Evolutionary conservation across 2,113 vertebrate genomes (phyloP).

Genomic region (Cyanoramphus novaezelandiae): DNA sequence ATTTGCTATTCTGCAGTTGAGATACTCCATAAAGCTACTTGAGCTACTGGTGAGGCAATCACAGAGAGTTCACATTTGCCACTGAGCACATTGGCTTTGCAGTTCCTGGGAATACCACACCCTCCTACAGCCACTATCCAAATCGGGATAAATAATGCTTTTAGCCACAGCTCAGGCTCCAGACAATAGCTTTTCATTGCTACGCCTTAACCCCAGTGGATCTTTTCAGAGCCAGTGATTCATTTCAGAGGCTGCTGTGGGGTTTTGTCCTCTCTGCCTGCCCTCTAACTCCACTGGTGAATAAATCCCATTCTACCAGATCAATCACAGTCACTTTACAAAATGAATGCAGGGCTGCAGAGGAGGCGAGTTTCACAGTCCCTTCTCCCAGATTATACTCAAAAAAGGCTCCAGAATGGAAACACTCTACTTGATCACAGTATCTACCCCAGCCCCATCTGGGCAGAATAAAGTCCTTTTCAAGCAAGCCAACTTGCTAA

Average conservation of each 20-base stretch:
- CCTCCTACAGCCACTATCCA: conserved; percentile 30
- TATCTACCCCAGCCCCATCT: neutral
- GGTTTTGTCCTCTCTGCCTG: conserved; percentile 39
- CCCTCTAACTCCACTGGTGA: conserved; percentile 39
- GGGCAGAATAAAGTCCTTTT: neutral
- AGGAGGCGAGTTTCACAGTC: neutral
- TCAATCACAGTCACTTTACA: conserved; percentile 19
- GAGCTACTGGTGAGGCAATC: conserved; percentile 27
- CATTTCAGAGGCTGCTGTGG: conserved; percentile 49
- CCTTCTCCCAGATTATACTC: neutral
- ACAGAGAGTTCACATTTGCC: neutral
- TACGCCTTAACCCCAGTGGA: conserved; percentile 7
- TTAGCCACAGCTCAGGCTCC: conserved; percentile 41
- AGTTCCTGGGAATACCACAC: conserved; percentile 54
- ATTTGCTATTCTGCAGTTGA: neutral
- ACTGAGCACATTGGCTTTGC: neutral
- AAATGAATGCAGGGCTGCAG: neutral
- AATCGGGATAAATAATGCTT: conserved; percentile 38
- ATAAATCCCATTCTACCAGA: conserved; percentile 48
- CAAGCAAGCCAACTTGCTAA: conserved; percentile 22
- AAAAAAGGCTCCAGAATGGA: neutral
- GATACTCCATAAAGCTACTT: neutral
- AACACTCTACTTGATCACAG: neutral
- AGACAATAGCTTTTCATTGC: conserved; percentile 66
- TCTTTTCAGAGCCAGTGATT: conserved; percentile 61